These are phyloP conservation scores for Agrilus biguttatus DNA, from an alignment of 2,888 invertebrate species.

Conservation along the genomic window DNA sequence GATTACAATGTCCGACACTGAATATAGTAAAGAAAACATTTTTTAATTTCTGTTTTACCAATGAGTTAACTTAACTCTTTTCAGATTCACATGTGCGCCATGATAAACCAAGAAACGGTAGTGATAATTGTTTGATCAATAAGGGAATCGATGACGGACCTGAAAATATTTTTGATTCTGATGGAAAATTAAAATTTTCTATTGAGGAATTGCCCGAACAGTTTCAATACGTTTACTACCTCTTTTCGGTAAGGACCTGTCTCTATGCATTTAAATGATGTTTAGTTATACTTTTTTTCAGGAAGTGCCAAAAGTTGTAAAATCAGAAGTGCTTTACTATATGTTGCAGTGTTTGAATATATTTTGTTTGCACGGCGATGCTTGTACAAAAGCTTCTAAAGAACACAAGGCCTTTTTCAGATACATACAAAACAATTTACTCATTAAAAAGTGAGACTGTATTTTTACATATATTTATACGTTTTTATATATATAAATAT, in stretches of 20 bases:
- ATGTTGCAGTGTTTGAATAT: constrained; percentile 84
- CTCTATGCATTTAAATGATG: background rate
- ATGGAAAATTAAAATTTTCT: constrained; percentile 83
- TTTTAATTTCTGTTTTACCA: constrained; percentile 40
- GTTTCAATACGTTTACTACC: constrained; percentile 82
- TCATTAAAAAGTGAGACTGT: constrained; percentile 71
- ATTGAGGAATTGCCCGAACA: constrained; percentile 83
- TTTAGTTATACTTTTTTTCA: constrained; percentile 20
- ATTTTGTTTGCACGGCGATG: constrained; percentile 85
- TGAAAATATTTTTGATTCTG: constrained; percentile 31
- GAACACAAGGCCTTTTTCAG: constrained; percentile 88
- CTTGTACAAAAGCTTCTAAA: constrained; percentile 69
- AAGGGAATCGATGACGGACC: too few relatives aligned
- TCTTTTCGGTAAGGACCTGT: constrained; percentile 51
- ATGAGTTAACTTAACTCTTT: too few relatives aligned
- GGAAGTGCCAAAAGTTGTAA: constrained; percentile 68
- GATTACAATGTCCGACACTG: constrained; percentile 76
- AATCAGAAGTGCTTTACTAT: constrained; percentile 87
- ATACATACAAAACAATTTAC: constrained; percentile 89
- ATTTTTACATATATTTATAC: background rate
- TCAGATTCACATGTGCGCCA: too few relatives aligned
- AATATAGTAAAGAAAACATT: constrained; percentile 78
- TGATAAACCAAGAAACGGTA: too few relatives aligned
- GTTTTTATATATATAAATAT: background rate
- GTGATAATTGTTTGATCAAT: too few relatives aligned